phyloP scores from a whole-genome alignment of 2,888 invertebrate genomes.

The Ophonus ardosiacus region DNA sequence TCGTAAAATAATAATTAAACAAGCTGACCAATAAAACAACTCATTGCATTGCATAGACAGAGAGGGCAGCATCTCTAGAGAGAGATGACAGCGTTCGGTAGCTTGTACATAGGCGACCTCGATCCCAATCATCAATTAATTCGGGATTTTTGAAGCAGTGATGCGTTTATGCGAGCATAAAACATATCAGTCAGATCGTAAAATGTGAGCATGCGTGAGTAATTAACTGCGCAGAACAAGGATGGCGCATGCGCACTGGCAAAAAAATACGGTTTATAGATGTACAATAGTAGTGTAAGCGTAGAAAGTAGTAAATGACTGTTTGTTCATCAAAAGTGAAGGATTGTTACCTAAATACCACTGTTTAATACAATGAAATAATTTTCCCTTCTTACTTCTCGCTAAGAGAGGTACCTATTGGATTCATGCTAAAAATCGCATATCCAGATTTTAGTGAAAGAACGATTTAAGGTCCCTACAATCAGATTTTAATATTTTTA shows the following conservation, averaged over 20 bases:
- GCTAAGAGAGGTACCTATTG: too few relatives aligned
- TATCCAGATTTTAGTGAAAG: too few relatives aligned
- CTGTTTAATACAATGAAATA: too few relatives aligned
- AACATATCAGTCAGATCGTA: slow-evolving; percentile 62
- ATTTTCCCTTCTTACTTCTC: too few relatives aligned
- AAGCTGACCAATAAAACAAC: slow-evolving; percentile 19
- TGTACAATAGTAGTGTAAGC: not conserved
- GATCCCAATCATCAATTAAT: slow-evolving; percentile 54
- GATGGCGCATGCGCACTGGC: not conserved
- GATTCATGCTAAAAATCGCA: too few relatives aligned
- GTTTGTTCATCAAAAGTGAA: too few relatives aligned
- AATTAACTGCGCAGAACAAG: slow-evolving; percentile 12
- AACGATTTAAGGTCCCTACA: too few relatives aligned
- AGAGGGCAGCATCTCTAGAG: not conserved
- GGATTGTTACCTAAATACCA: too few relatives aligned
- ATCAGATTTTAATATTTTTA: too few relatives aligned
- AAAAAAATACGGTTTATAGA: not conserved
- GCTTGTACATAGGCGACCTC: slow-evolving; percentile 37
- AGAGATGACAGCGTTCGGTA: not conserved
- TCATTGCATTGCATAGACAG: not conserved
- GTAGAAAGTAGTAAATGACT: not conserved
- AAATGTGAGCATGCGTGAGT: slow-evolving; percentile 54
- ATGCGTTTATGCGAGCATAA: slow-evolving; percentile 58
- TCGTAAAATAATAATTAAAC: slow-evolving; percentile 55
- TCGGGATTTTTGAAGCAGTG: slow-evolving; percentile 43